Evolutionary conservation across 2,113 vertebrate species (phyloP).

Genomic region (Tautogolabrus adspersus): DNA sequence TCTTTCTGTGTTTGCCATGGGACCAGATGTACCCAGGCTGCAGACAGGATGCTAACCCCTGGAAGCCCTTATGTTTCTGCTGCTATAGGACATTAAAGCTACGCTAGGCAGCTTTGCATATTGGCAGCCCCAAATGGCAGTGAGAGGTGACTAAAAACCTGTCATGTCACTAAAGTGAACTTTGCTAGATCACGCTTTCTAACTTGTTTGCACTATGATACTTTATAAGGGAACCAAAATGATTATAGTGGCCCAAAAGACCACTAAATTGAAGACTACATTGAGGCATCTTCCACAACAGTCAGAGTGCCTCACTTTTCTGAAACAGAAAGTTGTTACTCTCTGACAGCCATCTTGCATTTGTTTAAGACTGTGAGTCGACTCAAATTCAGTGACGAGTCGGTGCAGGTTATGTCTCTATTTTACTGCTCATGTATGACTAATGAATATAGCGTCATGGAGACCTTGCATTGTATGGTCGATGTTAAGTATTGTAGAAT

Average conservation of each 20-base stretch:
- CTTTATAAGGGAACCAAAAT: not conserved
- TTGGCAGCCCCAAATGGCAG: conserved; percentile 36
- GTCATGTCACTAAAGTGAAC: not conserved
- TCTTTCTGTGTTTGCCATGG: conserved; percentile 67
- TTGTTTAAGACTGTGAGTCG: too few relatives aligned
- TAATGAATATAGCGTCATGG: too few relatives aligned
- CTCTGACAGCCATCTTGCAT: too few relatives aligned
- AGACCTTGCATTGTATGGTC: too few relatives aligned
- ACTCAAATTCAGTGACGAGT: too few relatives aligned
- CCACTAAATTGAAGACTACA: too few relatives aligned
- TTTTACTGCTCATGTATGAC: too few relatives aligned
- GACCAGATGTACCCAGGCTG: conserved; percentile 70
- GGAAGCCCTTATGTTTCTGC: conserved; percentile 51
- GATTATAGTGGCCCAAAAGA: not conserved
- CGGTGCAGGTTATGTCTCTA: too few relatives aligned
- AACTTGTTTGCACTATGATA: not conserved
- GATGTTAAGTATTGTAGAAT: too few relatives aligned
- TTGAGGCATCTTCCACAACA: too few relatives aligned
- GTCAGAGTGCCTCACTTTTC: too few relatives aligned
- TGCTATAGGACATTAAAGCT: conserved; percentile 46
- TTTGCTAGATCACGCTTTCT: not conserved
- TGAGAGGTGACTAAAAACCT: conserved; percentile 11
- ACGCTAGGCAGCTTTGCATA: conserved; percentile 36
- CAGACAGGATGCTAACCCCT: conserved; percentile 61
- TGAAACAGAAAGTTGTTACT: too few relatives aligned